Base-by-base conservation (phyloP, 2,113 vertebrate species). In the Pelobates fuscus region DNA sequence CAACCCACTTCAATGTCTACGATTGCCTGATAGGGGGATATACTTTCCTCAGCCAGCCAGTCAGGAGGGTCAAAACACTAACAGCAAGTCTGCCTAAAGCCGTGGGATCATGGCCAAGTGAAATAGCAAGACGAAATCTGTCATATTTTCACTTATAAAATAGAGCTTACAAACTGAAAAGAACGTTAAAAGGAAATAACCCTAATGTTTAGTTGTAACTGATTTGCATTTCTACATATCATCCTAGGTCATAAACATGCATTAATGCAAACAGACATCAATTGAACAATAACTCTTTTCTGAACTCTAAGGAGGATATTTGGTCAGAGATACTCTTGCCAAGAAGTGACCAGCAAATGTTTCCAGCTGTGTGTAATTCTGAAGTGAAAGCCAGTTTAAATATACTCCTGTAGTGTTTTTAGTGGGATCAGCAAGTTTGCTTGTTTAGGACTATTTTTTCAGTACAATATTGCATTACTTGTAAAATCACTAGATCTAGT, bases 331-430 rank as follows among this genome's bases (percentile, higher is more conserved):
- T 82, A 77, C 78, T 78, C 68, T 73, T 85, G 85, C 81, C 81
- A 86, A 80, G 79, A 55, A 74, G 80, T 82, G 81, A 82, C 80
- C 81, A 86, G 54, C 80, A 81, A 77, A 65, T 71, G 69, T 82
- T 85, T 79, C 81, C 83, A 87, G 83, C 70, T 86, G 82, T 80
- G 82, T 87, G 81, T 21, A 81, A 74, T 79, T 81, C 80, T 76
- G 81, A 78, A 80, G 52, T 5, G 1, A 63, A 77, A 82, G 69
- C 46, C 59, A 77, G 63, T 67, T 77, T 71, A 77, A 74, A 54
- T 76, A 73, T 43, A 46, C 32, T 61, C 69, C 43, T 30, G 41
- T 69, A 67, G 41, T 8, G 61, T 67, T 78, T 49, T 78, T 79
- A 23, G 79, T 10, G 62, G 69, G 59, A n/a, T 8, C 30, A 69